Base-by-base conservation (phyloP, 1,140 invertebrate genomes). In the Nasonia longicornis region DNA sequence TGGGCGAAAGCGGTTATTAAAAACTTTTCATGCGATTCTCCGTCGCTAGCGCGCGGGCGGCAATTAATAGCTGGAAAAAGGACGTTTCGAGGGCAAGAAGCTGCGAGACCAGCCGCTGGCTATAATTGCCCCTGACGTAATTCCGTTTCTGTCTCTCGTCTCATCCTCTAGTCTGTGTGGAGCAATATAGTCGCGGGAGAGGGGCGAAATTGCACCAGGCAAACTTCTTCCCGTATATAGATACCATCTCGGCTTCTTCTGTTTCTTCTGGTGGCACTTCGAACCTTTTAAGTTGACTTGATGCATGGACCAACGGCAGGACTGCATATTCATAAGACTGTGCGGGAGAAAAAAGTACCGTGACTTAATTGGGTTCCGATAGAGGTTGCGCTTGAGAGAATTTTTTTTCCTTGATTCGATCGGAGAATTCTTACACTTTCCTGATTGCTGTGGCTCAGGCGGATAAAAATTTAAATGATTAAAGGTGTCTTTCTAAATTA, bases 251-350 rank as follows among this genome's bases (percentile, higher is more conserved):
- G 31, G 31, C 20, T 72, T 20, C 20, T 20, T 78, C 71, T 8
- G 14, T 11, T 35, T 75, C 48, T 58, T 76, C 35, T n/a, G 29
- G 70, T 63, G 26, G 2, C 8, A 66, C 63, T 66, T 76, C 14
- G 38, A 42, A 22, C 20, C 31, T 76, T 52, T 76, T 66, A 48
- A 64, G 74, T 66, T 64, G 63, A 31, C 63, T 76, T 66, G 74
- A 76, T 76, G 63, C 63, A 76, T 76, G 35, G 20, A 11, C 35
- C 22, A 66, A 31, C 35, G 58, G 31, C 3, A 29, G 58, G 58
- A 10, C 31, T 66, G 74, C 63, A 76, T 75, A 75, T 75, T 75
- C 29, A 75, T 75, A 63, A 63, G 73, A 73, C 52, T 14, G 48
- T 4, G 48, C 14, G 48, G 45, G 0, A 58, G 52, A 58, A n/a